A percentile compares a stretch with the other conserved stretches of the same genome.
Conservation (phyloP, 2,888 invertebrate genomes). For the Candidula unifasciata region DNA sequence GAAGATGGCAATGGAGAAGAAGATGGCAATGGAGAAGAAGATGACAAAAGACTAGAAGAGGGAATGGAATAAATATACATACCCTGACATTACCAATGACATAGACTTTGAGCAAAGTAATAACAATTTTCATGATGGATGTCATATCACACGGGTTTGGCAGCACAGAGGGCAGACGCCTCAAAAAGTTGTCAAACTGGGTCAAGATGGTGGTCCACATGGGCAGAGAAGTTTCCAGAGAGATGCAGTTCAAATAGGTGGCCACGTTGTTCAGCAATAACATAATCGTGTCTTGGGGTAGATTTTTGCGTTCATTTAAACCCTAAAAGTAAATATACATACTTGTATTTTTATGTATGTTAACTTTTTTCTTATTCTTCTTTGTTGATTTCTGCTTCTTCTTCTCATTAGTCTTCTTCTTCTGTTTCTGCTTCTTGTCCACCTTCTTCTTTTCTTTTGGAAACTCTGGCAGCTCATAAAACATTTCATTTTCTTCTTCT, state of each 20-base stretch:
- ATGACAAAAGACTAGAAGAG: no score
- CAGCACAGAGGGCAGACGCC: conserved; percentile 79
- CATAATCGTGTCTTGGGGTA: conserved; percentile 83
- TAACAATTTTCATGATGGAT: conserved; percentile 78
- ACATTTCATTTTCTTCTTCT: no score
- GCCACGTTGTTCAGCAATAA: conserved; percentile 93
- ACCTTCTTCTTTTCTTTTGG: no score
- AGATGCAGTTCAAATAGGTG: conserved; percentile 93
- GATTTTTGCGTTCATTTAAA: conserved; percentile 87
- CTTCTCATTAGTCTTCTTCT: no score
- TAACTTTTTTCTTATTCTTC: background rate
- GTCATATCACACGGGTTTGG: conserved; percentile 76
- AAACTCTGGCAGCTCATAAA: no score
- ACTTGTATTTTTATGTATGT: background rate
- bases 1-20: no score
- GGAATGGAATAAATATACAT: conserved; percentile 59
- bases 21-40: no score
- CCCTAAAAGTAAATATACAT: conserved; percentile 77
- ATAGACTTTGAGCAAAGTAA: conserved; percentile 86
- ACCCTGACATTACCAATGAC: conserved; percentile 89
- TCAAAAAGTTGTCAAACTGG: conserved; percentile 91
- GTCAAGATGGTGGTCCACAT: conserved; percentile 89
- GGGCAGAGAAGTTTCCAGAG: conserved; percentile 85
- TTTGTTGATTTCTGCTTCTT: no score
- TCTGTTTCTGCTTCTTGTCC: no score